phyloP scores from a whole-genome alignment of 2,113 vertebrate genomes.

The Calidris pygmaea region DNA sequence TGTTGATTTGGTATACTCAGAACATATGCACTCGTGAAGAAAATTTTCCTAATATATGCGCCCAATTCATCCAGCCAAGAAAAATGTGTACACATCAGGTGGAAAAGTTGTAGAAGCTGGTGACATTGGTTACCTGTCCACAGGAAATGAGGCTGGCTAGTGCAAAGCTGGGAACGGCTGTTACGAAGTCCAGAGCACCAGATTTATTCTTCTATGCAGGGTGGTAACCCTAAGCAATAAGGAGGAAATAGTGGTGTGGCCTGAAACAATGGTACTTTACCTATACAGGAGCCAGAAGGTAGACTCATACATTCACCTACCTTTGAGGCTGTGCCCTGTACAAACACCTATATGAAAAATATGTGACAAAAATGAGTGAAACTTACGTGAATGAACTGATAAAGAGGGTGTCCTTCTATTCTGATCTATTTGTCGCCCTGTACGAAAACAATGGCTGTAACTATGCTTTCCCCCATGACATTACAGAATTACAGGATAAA shows the following conservation, averaged over 20 bases:
- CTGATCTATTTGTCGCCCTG: neutral
- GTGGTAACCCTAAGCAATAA: neutral
- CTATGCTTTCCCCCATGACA: rapidly evolving
- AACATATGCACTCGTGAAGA: neutral
- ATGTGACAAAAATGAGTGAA: neutral
- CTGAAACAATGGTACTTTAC: neutral
- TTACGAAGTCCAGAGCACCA: neutral
- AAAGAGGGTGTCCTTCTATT: neutral
- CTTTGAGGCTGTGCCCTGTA: neutral
- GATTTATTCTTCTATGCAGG: neutral
- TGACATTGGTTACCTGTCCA: no score
- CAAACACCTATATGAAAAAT: neutral
- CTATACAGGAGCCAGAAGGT: neutral
- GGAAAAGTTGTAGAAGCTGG: neutral
- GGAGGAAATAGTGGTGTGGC: neutral
- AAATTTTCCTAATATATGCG: neutral
- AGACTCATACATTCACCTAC: neutral
- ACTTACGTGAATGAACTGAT: neutral
- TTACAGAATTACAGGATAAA: neutral
- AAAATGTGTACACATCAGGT: neutral
- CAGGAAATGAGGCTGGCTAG: neutral
- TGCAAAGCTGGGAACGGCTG: neutral
- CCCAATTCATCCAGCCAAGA: neutral
- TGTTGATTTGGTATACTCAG: neutral
- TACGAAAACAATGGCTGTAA: neutral